phyloP scores from a whole-genome alignment of 2,113 vertebrate genomes.

The Willisornis vidua region DNA sequence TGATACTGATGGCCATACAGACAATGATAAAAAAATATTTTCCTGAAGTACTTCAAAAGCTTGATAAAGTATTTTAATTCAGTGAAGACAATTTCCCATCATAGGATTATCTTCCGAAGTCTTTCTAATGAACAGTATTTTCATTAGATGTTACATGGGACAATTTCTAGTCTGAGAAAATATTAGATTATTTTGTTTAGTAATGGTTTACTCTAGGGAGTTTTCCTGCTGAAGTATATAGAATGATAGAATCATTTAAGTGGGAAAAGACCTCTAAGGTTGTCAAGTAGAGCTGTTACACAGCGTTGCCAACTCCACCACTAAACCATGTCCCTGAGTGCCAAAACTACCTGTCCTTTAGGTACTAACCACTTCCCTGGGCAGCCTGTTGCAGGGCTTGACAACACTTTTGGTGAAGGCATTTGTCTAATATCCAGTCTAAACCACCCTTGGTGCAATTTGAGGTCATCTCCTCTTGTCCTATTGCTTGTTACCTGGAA shows the following conservation, averaged over 20 bases:
- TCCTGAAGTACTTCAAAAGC: background rate
- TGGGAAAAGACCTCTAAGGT: background rate
- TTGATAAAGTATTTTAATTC: background rate
- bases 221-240: background rate
- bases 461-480: background rate
- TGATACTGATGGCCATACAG: background rate
- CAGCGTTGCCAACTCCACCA: background rate
- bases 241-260: background rate
- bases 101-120: background rate
- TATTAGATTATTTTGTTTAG: background rate
- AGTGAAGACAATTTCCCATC: background rate
- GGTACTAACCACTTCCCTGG: background rate
- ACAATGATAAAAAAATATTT: background rate
- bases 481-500: background rate
- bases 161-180: background rate
- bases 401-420: background rate
- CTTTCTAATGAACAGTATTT: background rate
- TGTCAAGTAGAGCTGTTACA: accelerated
- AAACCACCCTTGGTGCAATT: background rate
- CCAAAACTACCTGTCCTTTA: background rate
- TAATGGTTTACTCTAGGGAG: background rate
- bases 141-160: background rate
- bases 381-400: background rate
- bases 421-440: background rate
- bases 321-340: background rate